Percentiles rank a stretch among this genome's conserved stretches.
Evolutionary conservation across 2,888 invertebrate species (phyloP).

Genomic region (Nineta flava): DNA sequence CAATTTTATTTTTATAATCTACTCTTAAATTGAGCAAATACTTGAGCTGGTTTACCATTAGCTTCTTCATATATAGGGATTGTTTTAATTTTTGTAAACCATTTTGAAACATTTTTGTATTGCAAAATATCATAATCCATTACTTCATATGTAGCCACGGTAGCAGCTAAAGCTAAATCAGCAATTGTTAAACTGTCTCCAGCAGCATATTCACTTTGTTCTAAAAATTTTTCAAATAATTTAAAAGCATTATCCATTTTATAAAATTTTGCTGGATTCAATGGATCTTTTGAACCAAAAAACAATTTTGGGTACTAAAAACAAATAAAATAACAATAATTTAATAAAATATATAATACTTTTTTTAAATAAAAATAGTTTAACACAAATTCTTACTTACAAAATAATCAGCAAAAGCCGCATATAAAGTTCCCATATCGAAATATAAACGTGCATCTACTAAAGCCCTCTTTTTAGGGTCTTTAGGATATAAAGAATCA

Average conservation of each 20-base stretch:
- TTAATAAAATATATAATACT: neutral
- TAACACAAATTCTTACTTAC: constrained; percentile 34
- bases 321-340: too few species aligned
- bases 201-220: constrained; percentile 51
- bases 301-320: neutral
- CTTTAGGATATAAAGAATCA: constrained; percentile 59
- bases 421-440: constrained; percentile 60
- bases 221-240: constrained; percentile 55
- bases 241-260: constrained; percentile 51
- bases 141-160: constrained; percentile 54
- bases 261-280: constrained; percentile 47
- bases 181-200: constrained; percentile 62
- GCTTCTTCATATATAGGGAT: constrained; percentile 37
- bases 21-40: too few species aligned
- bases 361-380: neutral
- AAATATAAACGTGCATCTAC: constrained; percentile 70
- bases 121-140: constrained; percentile 43
- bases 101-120: constrained; percentile 48
- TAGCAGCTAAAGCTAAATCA: constrained; percentile 52
- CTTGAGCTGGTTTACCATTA: too few species aligned
- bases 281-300: too few species aligned
- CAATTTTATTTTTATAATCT: neutral
- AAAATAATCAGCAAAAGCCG: constrained; percentile 52
- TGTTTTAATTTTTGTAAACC: constrained; percentile 41
- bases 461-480: constrained; percentile 55